Conservation (phyloP, 2,888 invertebrate species). For the Leucophenga maculata region DNA sequence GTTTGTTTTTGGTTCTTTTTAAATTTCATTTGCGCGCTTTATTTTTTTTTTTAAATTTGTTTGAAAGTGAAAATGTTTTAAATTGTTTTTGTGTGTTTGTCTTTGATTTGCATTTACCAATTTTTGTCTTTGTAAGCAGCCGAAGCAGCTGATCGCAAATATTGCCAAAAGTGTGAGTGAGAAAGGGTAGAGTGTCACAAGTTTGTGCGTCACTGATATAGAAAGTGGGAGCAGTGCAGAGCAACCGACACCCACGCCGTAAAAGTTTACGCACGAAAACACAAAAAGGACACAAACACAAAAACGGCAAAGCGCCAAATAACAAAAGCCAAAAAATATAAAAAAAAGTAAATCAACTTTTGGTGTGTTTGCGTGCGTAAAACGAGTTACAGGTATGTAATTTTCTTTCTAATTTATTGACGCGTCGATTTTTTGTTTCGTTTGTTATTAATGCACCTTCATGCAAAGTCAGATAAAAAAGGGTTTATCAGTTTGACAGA, state of each 20-base stretch:
- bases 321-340: background rate
- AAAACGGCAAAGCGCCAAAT: background rate
- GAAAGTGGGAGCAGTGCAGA: background rate
- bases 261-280: slow-evolving; percentile 2
- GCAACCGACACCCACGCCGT: background rate
- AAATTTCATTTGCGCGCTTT: background rate
- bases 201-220: background rate
- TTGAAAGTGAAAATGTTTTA: too few species aligned
- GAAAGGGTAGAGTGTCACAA: background rate
- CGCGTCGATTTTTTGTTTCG: background rate
- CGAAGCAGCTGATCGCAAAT: slow-evolving; percentile 19
- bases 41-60: too few species aligned
- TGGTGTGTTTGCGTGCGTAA: slow-evolving; percentile 15
- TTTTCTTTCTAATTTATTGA: slow-evolving; percentile 18
- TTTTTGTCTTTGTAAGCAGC: slow-evolving; percentile 1
- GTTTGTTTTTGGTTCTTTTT: background rate
- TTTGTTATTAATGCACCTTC: background rate
- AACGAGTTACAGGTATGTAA: slow-evolving; percentile 18
- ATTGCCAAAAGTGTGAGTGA: slow-evolving; percentile 2
- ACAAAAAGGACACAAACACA: background rate
- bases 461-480: too few species aligned
- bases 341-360: background rate
- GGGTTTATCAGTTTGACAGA: too few species aligned
- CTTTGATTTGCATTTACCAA: background rate
- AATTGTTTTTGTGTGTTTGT: background rate